These are phyloP conservation scores for Hemicentrotus pulcherrimus DNA, from an alignment of 35 echinoderm and acorn worm species.

Conservation along the genomic window DNA sequence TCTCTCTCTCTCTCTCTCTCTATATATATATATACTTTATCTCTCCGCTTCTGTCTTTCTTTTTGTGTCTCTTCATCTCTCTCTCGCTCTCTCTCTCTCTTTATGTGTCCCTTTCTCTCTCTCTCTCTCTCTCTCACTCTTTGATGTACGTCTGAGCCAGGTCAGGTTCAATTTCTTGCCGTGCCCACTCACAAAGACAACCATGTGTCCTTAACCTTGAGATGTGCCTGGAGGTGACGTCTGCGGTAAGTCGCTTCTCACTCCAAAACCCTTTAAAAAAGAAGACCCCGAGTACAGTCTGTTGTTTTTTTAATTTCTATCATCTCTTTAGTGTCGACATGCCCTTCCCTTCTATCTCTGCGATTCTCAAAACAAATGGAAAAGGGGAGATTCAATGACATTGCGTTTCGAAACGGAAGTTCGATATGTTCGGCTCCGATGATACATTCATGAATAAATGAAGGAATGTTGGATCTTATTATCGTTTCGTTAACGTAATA, in stretches of 20 bases:
- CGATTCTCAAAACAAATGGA: not conserved
- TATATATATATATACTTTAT: too few relatives aligned
- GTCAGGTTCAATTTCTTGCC: conserved; percentile 26
- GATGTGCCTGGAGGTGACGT: not conserved
- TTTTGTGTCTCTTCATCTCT: too few relatives aligned
- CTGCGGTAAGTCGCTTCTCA: not conserved
- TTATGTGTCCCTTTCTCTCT: not conserved
- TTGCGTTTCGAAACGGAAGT: not conserved
- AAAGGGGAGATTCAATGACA: not conserved
- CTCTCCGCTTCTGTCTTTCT: too few relatives aligned
- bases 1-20: too few relatives aligned
- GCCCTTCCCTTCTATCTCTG: not conserved
- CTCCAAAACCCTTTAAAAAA: not conserved
- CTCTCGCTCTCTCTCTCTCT: not conserved
- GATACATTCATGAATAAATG: too few relatives aligned
- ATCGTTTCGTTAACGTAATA: too few relatives aligned
- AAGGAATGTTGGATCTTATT: too few relatives aligned
- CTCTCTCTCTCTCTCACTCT: not conserved
- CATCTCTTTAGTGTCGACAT: not conserved
- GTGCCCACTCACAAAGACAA: conserved; percentile 7
- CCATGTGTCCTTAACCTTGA: conserved; percentile 15
- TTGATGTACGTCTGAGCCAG: not conserved
- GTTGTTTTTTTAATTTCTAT: not conserved
- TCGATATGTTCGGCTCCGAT: not conserved
- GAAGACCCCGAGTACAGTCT: not conserved